Base-by-base conservation (phyloP, 2,113 vertebrate species). In the Proteles cristata region DNA sequence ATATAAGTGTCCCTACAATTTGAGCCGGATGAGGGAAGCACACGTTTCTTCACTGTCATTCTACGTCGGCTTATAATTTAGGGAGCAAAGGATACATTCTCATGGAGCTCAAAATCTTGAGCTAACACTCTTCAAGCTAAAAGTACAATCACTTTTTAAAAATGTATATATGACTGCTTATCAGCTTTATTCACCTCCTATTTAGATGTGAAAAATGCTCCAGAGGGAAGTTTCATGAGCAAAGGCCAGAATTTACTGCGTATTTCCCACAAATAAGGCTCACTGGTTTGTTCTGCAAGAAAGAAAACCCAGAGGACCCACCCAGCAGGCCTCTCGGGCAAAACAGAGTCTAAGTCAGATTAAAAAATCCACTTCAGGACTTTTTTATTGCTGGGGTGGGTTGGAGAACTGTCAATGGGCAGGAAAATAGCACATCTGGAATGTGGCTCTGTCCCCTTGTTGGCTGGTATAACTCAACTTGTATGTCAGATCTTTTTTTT, bases 361-460 rank as follows among this genome's bases (percentile, higher is more conserved):
- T 98, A 88, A 98, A 90, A 98, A 98, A 95, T 98, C 98, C 97
- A 98, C 98, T 98, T 98, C 96, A 98, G 97, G 97, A 91, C 97
- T 98, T 98, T 98, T 99, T 98, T 98, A 98, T 98, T 98, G 97
- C 98, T 98, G 93, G 97, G 94, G 96, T 98, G 98, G 97, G 96
- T 98, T 98, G 98, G 98, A 98, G 98, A 98, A 96, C 98, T 99
- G 98, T 99, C 98, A 98, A 96, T 98, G 97, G 98, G 98, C 97
- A 99, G 98, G 98, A 98, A 99, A 98, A 98, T 94, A 98, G 97
- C 98, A 99, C 98, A 99, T 99, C 98, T 98, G 98, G 98, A 98
- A 98, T 97, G 97, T 98, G 98, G 98, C 97, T 98, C 96, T 98
- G 98, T 98, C 98, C 98, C 98, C 88, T 50, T 90, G 89, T 95